Conservation (phyloP, 92 coral and sea anemone genomes). For the Parazoanthus swiftii region DNA sequence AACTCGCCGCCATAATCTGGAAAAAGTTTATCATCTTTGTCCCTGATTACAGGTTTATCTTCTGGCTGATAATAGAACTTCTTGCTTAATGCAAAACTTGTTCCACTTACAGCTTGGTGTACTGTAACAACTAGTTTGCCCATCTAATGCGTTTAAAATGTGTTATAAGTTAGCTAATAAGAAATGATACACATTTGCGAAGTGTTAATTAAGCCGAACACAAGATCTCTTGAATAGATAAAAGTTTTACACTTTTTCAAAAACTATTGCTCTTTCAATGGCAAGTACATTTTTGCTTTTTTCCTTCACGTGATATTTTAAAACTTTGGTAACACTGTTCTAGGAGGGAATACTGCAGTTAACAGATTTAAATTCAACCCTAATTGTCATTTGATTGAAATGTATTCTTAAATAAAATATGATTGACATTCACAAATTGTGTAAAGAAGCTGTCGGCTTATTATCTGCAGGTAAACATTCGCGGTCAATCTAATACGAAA, state of each 20-base stretch:
- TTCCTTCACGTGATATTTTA: background rate
- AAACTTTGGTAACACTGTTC: background rate
- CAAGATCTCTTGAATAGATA: background rate
- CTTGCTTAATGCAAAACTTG: background rate
- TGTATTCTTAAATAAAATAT: background rate
- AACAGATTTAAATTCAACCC: no score
- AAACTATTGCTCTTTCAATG: background rate
- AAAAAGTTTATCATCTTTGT: background rate
- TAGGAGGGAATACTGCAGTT: background rate
- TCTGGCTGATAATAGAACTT: background rate
- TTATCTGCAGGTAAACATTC: background rate
- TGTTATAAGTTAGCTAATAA: background rate
- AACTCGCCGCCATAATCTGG: background rate
- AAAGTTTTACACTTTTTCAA: background rate
- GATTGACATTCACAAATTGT: background rate
- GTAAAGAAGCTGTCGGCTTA: background rate
- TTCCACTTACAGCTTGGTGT: background rate
- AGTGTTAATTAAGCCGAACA: background rate
- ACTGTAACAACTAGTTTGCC: background rate
- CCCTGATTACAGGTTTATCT: background rate
- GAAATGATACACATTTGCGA: background rate
- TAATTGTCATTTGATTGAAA: background rate
- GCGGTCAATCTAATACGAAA: background rate
- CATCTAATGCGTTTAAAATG: background rate
- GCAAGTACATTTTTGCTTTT: no score